A percentile compares a stretch with the other conserved stretches of the same genome.
These are phyloP conservation scores for Temnothorax curvispinosus DNA, from an alignment of 1,140 invertebrate genomes.

Conservation along the genomic window DNA sequence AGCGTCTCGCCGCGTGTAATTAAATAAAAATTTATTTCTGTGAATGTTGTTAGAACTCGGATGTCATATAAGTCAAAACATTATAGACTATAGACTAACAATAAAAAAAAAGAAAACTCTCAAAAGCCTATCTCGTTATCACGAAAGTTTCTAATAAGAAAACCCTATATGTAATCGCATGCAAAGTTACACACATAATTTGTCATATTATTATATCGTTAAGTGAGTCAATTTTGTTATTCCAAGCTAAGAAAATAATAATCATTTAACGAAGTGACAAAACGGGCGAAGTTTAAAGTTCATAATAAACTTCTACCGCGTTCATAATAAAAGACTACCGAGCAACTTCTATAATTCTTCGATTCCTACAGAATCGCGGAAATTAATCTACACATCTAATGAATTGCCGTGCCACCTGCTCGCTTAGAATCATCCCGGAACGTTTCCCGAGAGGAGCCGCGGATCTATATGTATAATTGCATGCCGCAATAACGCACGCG, in stretches of 20 bases:
- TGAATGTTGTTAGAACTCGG: neutral
- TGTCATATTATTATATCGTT: neutral
- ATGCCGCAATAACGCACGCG: slow-evolving; percentile 66
- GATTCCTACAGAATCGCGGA: neutral
- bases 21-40: neutral
- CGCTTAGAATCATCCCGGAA: slow-evolving; percentile 17
- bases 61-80: neutral
- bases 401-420: slow-evolving; percentile 18
- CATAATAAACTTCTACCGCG: no score
- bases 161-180: neutral
- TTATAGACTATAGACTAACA: neutral
- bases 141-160: neutral
- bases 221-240: neutral
- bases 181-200: neutral
- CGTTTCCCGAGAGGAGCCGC: neutral
- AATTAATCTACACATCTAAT: slow-evolving; percentile 26
- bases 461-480: slow-evolving; percentile 46
- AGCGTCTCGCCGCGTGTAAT: neutral
- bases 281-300: neutral
- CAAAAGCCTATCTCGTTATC: neutral
- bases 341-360: neutral
- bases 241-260: neutral
- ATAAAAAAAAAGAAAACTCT: neutral
- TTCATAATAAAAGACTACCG: neutral
- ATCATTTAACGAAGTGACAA: neutral